These are phyloP conservation scores for Sphaerodactylus townsendi DNA, from an alignment of 2,113 vertebrate species.

Conservation along the genomic window DNA sequence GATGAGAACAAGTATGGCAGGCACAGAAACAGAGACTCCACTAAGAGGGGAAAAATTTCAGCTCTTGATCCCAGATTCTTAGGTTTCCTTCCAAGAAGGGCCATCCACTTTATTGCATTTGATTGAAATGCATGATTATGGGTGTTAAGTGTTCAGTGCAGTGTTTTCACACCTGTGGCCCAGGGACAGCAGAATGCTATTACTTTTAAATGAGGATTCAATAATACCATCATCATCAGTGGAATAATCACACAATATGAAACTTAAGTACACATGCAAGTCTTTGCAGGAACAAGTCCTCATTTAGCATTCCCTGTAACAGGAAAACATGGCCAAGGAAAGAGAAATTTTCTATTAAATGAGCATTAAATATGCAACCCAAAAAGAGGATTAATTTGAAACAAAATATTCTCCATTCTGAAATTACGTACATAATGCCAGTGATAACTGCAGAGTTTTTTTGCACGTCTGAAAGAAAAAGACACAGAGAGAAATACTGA, in stretches of 20 bases:
- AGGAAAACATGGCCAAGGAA: neutral
- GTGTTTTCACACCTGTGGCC: neutral
- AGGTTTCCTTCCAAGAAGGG: neutral
- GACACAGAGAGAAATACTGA: conserved; percentile 62
- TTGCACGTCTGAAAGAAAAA: conserved; percentile 76
- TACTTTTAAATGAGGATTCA: neutral
- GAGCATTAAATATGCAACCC: neutral
- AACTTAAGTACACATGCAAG: neutral
- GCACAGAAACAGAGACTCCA: neutral
- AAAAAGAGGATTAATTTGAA: conserved; percentile 47
- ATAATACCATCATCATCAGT: neutral
- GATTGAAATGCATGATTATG: neutral
- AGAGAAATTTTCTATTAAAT: neutral
- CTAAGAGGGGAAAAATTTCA: neutral
- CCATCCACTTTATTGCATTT: neutral
- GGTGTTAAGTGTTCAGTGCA: neutral
- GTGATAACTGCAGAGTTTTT: conserved; percentile 75
- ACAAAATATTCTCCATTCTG: conserved; percentile 5
- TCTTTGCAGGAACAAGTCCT: neutral
- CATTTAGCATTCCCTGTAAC: neutral
- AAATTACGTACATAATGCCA: conserved; percentile 74
- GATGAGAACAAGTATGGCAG: neutral
- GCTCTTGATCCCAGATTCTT: neutral
- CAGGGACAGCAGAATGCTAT: neutral
- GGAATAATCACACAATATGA: neutral